A percentile compares a stretch with the other conserved stretches of the same genome.
Conservation (phyloP, 2,888 invertebrate genomes). For the Andrena minutula region DNA sequence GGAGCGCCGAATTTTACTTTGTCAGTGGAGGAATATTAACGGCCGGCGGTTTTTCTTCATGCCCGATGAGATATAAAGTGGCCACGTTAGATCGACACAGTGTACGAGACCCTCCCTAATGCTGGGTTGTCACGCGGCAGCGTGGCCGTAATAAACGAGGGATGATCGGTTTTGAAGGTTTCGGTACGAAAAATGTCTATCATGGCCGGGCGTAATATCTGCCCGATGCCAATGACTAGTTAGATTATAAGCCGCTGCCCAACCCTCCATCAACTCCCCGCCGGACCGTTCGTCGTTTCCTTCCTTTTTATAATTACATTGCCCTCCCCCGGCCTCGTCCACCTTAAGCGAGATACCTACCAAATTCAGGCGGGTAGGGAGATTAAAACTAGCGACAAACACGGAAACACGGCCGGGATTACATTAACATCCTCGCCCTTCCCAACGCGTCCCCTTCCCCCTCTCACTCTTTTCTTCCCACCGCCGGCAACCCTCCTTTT, state of each 20-base stretch:
- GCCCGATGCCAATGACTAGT: slow-evolving; percentile 69
- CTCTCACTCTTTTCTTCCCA: background rate
- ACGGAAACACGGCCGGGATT: slow-evolving; percentile 54
- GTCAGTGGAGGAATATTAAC: slow-evolving; percentile 34
- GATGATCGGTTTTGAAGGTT: slow-evolving; percentile 62
- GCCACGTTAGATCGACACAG: slow-evolving; percentile 55
- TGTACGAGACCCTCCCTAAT: slow-evolving; percentile 64
- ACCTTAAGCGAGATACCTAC: slow-evolving; percentile 68
- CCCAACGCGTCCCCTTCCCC: background rate
- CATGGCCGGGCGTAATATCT: slow-evolving; percentile 67
- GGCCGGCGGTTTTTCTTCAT: slow-evolving; percentile 18
- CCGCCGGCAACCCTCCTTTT: slow-evolving; percentile 1
- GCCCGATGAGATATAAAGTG: slow-evolving; percentile 55
- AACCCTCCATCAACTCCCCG: slow-evolving; percentile 58
- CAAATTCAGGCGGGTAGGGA: slow-evolving; percentile 65
- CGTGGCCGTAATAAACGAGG: slow-evolving; percentile 63
- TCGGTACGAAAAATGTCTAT: slow-evolving; percentile 66
- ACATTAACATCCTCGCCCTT: slow-evolving; percentile 47
- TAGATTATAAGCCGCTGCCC: slow-evolving; percentile 66
- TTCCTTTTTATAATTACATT: slow-evolving; percentile 80
- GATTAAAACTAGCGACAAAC: slow-evolving; percentile 79
- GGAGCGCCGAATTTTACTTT: slow-evolving; percentile 23
- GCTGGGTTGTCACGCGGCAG: slow-evolving; percentile 58
- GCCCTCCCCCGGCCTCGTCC: slow-evolving; percentile 46
- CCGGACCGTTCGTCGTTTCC: slow-evolving; percentile 62